Base-by-base conservation (phyloP, 2,888 invertebrate species). In the Stegophylla sp. region DNA sequence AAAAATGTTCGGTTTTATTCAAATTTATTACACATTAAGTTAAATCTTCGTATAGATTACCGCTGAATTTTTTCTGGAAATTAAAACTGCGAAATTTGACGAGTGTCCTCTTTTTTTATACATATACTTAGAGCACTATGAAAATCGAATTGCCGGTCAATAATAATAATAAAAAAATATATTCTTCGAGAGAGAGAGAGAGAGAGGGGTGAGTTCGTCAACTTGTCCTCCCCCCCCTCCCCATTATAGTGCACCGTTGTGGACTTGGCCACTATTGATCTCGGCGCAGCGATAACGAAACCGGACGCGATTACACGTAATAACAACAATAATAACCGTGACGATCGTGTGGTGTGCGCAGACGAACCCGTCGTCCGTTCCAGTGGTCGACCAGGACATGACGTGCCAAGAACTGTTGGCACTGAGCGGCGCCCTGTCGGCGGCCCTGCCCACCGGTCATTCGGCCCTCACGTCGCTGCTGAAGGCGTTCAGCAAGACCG, bases 361-460 rank as follows among this genome's bases (percentile, higher is more conserved):
- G 75, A 74, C 74, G 17, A 66, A 72, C 13, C 64, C 75, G 17
- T 72, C 66, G 17, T 28, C 71, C 12, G 83, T 81, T 10, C 69
- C 83, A 10, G 82, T 83, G 13, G 82, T 82, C 56, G 81, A 83
- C 72, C 89, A 90, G 85, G 89, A 90, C 12, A 91, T 94, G 90
- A 94, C 94, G 0, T 96, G 96, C 86, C 95, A 95, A 87, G 95
- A 96, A 87, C 89, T 97, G 43, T 88, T 97, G 82, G 96, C 96
- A n/a, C 89, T 97, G 76, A 94, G 94, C 71, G 96, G 97, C 13
- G 96, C 96, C 0, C 90, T 97, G 77, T 95, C 95, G 83, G 96
- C 96, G 0, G 95, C 96, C 0, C 87, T 96, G 83, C 95, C 96
- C 2, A 95, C 96, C 5, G 94, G 94, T 26, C 94, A 94, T 86